Evolutionary conservation across 2,113 vertebrate genomes (phyloP).

Genomic region (Grus americana): DNA sequence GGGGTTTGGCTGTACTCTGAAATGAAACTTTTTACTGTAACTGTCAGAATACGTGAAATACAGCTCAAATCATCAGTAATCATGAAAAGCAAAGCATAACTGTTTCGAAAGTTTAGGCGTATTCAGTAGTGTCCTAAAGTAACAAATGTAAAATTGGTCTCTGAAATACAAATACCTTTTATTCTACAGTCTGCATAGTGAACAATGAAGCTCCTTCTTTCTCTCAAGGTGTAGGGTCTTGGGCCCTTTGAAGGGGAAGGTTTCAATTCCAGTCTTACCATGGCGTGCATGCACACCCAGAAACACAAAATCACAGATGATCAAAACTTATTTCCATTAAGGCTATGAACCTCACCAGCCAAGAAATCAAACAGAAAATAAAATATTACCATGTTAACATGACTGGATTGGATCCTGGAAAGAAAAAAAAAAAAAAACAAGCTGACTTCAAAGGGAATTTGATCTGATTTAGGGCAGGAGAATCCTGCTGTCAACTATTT

Average conservation of each 20-base stretch:
- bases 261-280: background rate
- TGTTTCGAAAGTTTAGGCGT: background rate
- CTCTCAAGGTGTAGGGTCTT: background rate
- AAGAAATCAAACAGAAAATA: constrained; percentile 35
- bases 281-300: rapidly evolving
- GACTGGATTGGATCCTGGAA: background rate
- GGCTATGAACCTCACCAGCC: background rate
- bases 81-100: background rate
- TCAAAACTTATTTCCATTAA: background rate
- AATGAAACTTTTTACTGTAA: background rate
- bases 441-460: background rate
- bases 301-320: background rate
- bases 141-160: background rate
- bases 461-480: constrained; percentile 37
- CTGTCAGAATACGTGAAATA: background rate
- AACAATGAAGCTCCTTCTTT: background rate
- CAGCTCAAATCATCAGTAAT: background rate
- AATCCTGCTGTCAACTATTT: constrained; percentile 31
- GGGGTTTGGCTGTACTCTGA: background rate
- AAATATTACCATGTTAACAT: background rate
- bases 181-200: rapidly evolving
- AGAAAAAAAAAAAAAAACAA: background rate
- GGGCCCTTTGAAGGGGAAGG: background rate
- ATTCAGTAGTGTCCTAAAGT: background rate
- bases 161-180: background rate